These are phyloP conservation scores for Ellobium chinense DNA, from an alignment of 2,888 invertebrate genomes.

Conservation along the genomic window DNA sequence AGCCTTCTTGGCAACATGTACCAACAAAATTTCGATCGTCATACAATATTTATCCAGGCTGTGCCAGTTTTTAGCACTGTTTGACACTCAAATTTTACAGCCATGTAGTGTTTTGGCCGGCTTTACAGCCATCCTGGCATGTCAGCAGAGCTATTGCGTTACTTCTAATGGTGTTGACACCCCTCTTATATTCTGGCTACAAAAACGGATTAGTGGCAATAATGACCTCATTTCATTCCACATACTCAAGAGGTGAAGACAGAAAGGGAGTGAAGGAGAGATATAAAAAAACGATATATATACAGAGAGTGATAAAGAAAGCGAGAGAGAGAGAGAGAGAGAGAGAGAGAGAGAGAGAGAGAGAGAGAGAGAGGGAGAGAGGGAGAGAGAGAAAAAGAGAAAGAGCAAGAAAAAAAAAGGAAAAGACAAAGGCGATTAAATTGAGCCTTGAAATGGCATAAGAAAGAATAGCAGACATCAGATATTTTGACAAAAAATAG, in stretches of 20 bases:
- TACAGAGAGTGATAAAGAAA: neutral
- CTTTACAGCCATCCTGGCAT: neutral
- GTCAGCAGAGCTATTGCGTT: neutral
- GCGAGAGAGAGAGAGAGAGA: neutral
- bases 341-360: neutral
- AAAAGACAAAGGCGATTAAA: no score
- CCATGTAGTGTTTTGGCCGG: neutral
- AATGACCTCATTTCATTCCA: neutral
- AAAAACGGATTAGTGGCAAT: neutral
- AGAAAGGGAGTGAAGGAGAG: neutral
- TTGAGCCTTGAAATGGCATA: no score
- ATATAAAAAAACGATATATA: neutral
- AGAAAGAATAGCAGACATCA: no score
- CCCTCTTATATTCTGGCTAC: neutral
- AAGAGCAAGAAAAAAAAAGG: no score
- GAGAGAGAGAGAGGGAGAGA: neutral
- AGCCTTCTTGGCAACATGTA: no score
- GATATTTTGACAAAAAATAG: no score
- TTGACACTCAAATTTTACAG: neutral
- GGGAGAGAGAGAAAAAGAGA: neutral
- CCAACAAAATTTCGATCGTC: no score
- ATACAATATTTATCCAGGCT: no score
- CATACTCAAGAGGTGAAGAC: neutral
- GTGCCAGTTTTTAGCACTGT: neutral
- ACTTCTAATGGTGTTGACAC: neutral